Evolutionary conservation across 2,797 vertebrate genomes (phyloP).

Genomic region (Coilia nasus): DNA sequence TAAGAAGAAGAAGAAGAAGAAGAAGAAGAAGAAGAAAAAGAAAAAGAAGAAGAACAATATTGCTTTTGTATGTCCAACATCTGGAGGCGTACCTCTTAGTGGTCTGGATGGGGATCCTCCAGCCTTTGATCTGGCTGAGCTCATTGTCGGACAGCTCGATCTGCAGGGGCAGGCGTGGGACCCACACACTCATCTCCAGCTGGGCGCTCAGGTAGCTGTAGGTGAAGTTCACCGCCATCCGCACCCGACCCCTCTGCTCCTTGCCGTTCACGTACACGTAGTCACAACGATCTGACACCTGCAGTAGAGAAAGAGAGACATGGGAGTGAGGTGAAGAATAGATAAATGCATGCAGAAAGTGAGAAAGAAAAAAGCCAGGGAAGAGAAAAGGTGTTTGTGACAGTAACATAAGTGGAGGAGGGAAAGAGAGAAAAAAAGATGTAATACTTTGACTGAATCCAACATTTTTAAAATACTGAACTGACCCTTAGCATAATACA

Average conservation of each 20-base stretch:
- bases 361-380: background rate
- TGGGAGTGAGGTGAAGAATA: background rate
- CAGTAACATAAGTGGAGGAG: background rate
- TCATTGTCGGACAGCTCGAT: slow-evolving; percentile 92
- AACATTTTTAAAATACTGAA: background rate
- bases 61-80: slow-evolving; percentile 22
- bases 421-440: background rate
- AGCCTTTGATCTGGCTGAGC: slow-evolving; percentile 93
- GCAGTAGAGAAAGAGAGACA: slow-evolving; percentile 16
- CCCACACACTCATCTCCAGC: slow-evolving; percentile 89
- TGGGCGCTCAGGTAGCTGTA: slow-evolving; percentile 90
- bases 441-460: background rate
- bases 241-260: slow-evolving; percentile 88
- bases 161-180: slow-evolving; percentile 87
- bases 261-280: slow-evolving; percentile 93
- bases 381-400: background rate
- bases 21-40: too few species aligned
- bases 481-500: background rate
- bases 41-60: too few species aligned
- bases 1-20: too few species aligned
- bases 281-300: slow-evolving; percentile 94
- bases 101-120: slow-evolving; percentile 87
- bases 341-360: background rate
- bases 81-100: slow-evolving; percentile 70
- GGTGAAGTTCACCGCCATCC: slow-evolving; percentile 85